These are phyloP conservation scores for Folsomia candida DNA, from an alignment of 2,888 invertebrate genomes.

Conservation along the genomic window DNA sequence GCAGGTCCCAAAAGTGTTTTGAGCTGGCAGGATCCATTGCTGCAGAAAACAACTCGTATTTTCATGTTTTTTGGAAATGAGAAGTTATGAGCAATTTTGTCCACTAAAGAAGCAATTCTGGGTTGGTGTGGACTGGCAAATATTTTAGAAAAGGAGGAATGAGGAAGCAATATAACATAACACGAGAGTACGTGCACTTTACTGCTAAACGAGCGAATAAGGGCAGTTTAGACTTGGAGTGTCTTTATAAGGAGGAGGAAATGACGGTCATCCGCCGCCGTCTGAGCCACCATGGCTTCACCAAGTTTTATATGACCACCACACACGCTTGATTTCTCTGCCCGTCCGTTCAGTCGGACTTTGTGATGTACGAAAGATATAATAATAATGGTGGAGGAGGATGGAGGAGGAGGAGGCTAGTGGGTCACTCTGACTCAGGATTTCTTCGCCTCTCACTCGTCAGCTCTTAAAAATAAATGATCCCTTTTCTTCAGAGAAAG, in stretches of 20 bases:
- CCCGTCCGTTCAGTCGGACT: background rate
- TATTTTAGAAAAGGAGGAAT: background rate
- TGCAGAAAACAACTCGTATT: background rate
- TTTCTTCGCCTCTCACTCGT: background rate
- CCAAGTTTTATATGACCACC: background rate
- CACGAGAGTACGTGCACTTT: background rate
- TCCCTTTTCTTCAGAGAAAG: background rate
- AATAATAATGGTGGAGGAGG: too few species aligned
- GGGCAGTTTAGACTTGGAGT: background rate
- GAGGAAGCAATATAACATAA: background rate
- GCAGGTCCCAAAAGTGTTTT: too few species aligned
- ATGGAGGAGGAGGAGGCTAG: too few species aligned
- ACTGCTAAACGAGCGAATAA: background rate
- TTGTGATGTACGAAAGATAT: background rate
- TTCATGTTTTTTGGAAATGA: slow-evolving; percentile 23
- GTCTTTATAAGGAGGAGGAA: background rate
- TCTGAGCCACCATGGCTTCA: background rate
- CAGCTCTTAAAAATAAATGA: slow-evolving; percentile 14
- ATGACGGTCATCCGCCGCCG: background rate
- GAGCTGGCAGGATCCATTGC: background rate
- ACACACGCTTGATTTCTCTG: background rate
- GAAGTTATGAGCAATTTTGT: slow-evolving; percentile 35
- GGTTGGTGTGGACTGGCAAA: slow-evolving; percentile 24
- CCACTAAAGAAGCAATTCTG: slow-evolving; percentile 33
- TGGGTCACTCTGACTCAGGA: background rate